Conservation (phyloP, 2,797 vertebrate genomes). For the Limosa lapponica region DNA sequence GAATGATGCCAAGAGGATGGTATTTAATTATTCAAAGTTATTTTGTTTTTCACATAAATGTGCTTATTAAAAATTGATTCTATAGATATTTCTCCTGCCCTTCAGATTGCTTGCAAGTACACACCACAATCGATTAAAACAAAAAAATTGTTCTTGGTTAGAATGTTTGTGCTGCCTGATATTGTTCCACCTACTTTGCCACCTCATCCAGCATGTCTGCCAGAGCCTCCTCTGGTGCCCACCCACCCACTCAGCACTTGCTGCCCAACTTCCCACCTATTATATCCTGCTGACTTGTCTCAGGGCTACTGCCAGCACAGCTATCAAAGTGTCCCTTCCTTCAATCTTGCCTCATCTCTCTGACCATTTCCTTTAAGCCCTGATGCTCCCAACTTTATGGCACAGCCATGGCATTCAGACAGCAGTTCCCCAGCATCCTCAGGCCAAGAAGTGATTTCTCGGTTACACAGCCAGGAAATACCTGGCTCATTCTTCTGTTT, state of each 20-base stretch:
- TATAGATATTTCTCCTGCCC: conserved; percentile 1
- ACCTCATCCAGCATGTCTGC: background rate
- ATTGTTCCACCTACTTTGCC: background rate
- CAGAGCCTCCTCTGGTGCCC: background rate
- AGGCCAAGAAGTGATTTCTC: background rate
- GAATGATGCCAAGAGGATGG: background rate
- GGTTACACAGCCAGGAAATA: background rate
- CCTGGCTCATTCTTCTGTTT: background rate
- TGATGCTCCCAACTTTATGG: background rate
- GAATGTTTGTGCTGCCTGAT: background rate
- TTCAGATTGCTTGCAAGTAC: background rate
- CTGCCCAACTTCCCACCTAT: background rate
- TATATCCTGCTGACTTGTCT: background rate
- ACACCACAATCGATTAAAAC: background rate
- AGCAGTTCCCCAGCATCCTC: background rate
- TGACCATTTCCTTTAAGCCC: background rate
- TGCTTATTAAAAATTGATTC: conserved; percentile 46
- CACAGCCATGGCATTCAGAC: background rate
- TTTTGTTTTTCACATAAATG: conserved; percentile 24
- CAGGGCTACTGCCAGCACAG: background rate
- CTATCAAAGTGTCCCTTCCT: background rate
- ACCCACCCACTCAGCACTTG: background rate
- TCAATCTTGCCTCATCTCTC: background rate
- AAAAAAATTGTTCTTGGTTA: background rate
- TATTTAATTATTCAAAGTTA: conserved; percentile 46